Conservation (phyloP, 2,888 invertebrate species). For the Cryptocheilus praepositus region DNA sequence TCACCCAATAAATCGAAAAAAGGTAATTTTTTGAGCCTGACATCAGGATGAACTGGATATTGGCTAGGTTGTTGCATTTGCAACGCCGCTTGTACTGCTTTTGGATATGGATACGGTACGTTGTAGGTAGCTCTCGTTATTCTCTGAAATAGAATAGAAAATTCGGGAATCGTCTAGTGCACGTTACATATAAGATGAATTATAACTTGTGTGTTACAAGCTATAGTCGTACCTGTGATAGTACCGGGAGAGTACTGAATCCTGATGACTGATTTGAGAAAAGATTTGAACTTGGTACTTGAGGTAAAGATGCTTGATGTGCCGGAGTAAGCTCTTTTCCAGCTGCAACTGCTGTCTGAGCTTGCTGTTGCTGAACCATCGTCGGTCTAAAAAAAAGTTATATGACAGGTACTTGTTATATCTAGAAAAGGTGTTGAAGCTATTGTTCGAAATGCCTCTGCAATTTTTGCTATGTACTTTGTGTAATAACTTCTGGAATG, state of each 20-base stretch:
- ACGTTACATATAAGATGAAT: not conserved
- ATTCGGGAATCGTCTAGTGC: not conserved
- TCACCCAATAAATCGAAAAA: slow-evolving; percentile 94
- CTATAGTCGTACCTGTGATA: slow-evolving; percentile 61
- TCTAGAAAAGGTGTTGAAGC: no score
- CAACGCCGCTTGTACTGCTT: slow-evolving; percentile 62
- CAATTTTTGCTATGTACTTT: slow-evolving; percentile 37
- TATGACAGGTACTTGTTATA: no score
- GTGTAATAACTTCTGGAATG: slow-evolving; percentile 66
- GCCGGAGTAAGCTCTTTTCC: slow-evolving; percentile 71
- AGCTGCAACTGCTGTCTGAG: slow-evolving; percentile 60
- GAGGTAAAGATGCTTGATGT: slow-evolving; percentile 72
- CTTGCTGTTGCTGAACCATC: slow-evolving; percentile 66
- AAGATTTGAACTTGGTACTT: slow-evolving; percentile 62
- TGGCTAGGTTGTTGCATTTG: slow-evolving; percentile 66
- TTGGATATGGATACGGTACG: slow-evolving; percentile 64
- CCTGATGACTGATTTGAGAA: slow-evolving; percentile 67
- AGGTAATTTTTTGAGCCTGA: slow-evolving; percentile 92
- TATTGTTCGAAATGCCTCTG: no score
- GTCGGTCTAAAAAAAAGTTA: slow-evolving; percentile 71
- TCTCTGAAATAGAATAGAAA: slow-evolving; percentile 37
- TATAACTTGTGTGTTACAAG: not conserved
- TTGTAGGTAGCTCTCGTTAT: slow-evolving; percentile 57
- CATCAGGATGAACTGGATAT: slow-evolving; percentile 94
- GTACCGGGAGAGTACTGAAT: slow-evolving; percentile 66